Evolutionary conservation across 2,888 invertebrate genomes (phyloP).

Genomic region (Lepidochitona cinerea): DNA sequence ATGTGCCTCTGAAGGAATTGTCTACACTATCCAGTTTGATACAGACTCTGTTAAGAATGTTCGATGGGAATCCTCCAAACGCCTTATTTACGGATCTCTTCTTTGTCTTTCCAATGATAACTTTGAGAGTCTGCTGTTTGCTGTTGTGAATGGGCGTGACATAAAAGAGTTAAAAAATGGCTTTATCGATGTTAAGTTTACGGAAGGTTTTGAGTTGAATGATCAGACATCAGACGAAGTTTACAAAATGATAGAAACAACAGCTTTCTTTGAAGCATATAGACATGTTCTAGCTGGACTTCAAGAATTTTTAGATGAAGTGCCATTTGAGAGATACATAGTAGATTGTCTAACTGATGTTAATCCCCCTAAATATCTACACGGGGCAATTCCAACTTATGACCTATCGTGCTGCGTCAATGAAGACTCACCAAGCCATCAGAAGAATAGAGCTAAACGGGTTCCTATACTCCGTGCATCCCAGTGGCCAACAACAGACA

Average conservation of each 20-base stretch:
- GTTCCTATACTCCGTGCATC: background rate
- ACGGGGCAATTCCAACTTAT: background rate
- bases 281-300: conserved; percentile 80
- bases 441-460: background rate
- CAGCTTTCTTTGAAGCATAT: conserved; percentile 85
- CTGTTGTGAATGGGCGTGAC: conserved; percentile 78
- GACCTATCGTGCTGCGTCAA: background rate
- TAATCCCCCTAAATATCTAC: conserved; percentile 70
- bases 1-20: conserved; percentile 40
- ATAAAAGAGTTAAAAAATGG: conserved; percentile 31
- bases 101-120: conserved; percentile 80
- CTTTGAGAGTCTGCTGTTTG: conserved; percentile 80
- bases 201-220: conserved; percentile 52
- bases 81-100: conserved; percentile 80
- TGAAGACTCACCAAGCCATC: background rate
- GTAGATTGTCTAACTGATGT: conserved; percentile 72
- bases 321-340: conserved; percentile 81
- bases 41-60: conserved; percentile 23
- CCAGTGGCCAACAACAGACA: conserved; percentile 40
- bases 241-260: conserved; percentile 79
- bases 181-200: conserved; percentile 61
- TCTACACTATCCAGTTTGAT: conserved; percentile 36
- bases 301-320: conserved; percentile 74
- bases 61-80: conserved; percentile 73
- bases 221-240: conserved; percentile 56